Evolutionary conservation across 2,888 invertebrate species (phyloP).

Genomic region (Hemithea aestivaria): DNA sequence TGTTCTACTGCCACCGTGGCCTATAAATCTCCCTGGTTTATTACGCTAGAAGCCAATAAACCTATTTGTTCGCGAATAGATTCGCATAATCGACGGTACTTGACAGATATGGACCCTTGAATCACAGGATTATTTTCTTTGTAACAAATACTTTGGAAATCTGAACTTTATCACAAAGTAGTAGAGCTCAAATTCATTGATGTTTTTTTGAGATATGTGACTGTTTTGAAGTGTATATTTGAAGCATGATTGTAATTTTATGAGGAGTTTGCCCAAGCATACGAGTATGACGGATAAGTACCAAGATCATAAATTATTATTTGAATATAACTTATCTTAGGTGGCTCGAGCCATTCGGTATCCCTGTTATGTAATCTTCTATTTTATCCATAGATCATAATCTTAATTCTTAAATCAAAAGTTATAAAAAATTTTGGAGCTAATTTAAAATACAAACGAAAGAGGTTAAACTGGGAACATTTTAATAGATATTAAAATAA

Average conservation of each 20-base stretch:
- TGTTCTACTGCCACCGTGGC: constrained; percentile 40
- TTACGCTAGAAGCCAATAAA: constrained; percentile 68
- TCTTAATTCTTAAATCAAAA: no score
- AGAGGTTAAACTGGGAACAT: no score
- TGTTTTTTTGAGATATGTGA: constrained; percentile 25
- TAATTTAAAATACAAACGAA: no score
- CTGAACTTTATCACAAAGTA: constrained; percentile 23
- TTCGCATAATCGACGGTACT: constrained; percentile 64
- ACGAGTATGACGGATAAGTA: constrained; percentile 32
- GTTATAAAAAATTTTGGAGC: no score
- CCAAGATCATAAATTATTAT: constrained; percentile 44
- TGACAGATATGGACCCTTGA: constrained; percentile 66
- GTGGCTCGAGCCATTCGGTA: no score
- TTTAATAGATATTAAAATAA: no score
- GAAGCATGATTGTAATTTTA: constrained; percentile 52
- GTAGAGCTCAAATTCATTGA: constrained; percentile 26
- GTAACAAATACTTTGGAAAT: constrained; percentile 29
- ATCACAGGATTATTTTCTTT: constrained; percentile 66
- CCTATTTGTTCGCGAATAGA: constrained; percentile 68
- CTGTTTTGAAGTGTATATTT: constrained; percentile 40
- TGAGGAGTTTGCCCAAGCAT: constrained; percentile 45
- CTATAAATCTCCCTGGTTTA: constrained; percentile 66
- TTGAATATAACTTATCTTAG: constrained; percentile 37
- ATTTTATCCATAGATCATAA: no score
- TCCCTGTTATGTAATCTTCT: no score